A percentile compares a stretch with the other conserved stretches of the same genome.
phyloP scores from a whole-genome alignment of 2,888 invertebrate species.

The Acanthacorydalis orientalis region DNA sequence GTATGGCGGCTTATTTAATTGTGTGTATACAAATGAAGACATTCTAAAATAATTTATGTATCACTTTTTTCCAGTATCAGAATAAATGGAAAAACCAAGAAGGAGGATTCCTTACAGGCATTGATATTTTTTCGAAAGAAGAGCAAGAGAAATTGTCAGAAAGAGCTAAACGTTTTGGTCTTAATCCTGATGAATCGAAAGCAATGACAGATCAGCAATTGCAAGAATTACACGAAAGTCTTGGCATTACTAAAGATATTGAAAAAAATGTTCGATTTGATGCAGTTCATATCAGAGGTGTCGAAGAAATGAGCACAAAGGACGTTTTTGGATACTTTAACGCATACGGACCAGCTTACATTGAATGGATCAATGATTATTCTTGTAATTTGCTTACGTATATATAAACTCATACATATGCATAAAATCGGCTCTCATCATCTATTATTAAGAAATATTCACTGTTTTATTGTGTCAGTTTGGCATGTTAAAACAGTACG shows the following conservation, averaged over 20 bases:
- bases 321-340: constrained; percentile 67
- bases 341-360: constrained; percentile 54
- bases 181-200: constrained; percentile 26
- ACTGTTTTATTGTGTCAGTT: background rate
- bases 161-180: constrained; percentile 38
- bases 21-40: background rate
- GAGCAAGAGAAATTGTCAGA: constrained; percentile 33
- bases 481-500: no score
- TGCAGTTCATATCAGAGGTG: constrained; percentile 58
- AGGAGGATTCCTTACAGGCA: constrained; percentile 28
- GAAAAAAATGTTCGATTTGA: constrained; percentile 51
- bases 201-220: constrained; percentile 26
- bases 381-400: constrained; percentile 40
- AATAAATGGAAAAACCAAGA: constrained; percentile 19
- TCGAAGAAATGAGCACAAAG: constrained; percentile 55
- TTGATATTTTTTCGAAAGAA: constrained; percentile 31
- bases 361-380: constrained; percentile 68
- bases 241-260: constrained; percentile 37
- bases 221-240: constrained; percentile 25
- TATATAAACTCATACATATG: no score
- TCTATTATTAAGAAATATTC: constrained; percentile 3
- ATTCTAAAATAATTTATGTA: background rate
- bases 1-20: background rate
- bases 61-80: constrained; percentile 1
- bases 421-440: no score